These are phyloP conservation scores for Acanthurus leucopareius DNA, from an alignment of 2,797 vertebrate genomes.

Conservation along the genomic window DNA sequence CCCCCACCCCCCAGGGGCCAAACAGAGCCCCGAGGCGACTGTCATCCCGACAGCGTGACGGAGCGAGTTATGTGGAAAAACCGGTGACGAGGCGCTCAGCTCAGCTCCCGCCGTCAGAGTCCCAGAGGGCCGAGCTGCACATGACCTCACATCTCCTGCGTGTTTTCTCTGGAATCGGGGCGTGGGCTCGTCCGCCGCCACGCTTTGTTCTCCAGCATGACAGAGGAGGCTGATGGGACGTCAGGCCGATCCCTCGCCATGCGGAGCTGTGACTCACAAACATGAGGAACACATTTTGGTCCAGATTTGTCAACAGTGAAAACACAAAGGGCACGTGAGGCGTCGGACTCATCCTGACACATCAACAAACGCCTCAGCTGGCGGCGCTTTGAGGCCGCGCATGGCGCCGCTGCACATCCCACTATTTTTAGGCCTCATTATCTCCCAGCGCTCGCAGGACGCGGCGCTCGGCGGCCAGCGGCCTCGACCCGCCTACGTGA, in stretches of 20 bases:
- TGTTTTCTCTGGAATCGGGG: constrained; percentile 15
- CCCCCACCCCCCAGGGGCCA: neutral
- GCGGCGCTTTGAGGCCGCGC: neutral
- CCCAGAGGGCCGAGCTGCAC: neutral
- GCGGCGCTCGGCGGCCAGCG: neutral
- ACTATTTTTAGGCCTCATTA: constrained; percentile 56
- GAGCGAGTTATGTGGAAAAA: constrained; percentile 23
- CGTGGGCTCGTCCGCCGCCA: constrained; percentile 16
- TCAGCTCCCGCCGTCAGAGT: neutral
- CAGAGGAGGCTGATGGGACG: neutral
- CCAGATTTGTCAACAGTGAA: neutral
- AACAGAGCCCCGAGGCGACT: constrained; percentile 13
- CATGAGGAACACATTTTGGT: neutral
- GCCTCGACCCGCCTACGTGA: constrained; percentile 36
- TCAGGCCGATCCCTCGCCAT: neutral
- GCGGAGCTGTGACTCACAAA: neutral
- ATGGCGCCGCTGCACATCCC: neutral
- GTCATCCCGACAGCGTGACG: neutral
- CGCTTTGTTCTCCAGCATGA: neutral
- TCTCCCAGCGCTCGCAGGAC: constrained; percentile 20
- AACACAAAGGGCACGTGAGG: neutral
- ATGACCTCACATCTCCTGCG: constrained; percentile 34
- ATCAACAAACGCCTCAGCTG: neutral
- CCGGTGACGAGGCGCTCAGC: neutral
- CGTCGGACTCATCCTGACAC: neutral